These are phyloP conservation scores for Empidonax traillii DNA, from an alignment of 2,113 vertebrate genomes.

Conservation along the genomic window DNA sequence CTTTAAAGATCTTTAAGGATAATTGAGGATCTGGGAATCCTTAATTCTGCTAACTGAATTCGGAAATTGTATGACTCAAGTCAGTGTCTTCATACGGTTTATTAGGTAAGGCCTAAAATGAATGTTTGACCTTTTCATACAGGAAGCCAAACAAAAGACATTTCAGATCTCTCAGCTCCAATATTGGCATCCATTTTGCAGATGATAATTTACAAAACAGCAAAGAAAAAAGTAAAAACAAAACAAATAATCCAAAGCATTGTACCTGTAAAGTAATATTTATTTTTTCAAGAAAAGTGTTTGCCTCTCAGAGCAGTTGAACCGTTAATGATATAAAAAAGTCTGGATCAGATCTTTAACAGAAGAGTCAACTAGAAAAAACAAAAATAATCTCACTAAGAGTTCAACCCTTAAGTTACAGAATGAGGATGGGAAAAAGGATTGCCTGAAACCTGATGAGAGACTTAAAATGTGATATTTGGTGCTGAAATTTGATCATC, in stretches of 20 bases:
- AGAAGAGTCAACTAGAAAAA: neutral
- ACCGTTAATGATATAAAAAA: neutral
- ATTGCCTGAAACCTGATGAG: neutral
- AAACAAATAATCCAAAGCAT: neutral
- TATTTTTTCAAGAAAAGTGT: neutral
- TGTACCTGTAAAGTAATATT: neutral
- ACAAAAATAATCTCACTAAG: neutral
- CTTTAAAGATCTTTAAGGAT: too few relatives aligned
- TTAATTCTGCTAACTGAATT: neutral
- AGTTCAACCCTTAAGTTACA: neutral
- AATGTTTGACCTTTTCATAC: neutral
- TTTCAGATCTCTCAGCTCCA: neutral
- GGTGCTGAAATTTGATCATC: neutral
- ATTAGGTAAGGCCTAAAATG: neutral
- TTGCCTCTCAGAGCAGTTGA: neutral
- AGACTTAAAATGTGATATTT: neutral
- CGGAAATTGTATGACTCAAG: neutral
- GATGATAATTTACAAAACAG: neutral
- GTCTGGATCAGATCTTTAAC: neutral
- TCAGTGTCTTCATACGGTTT: neutral
- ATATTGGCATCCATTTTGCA: neutral
- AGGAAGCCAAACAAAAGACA: neutral
- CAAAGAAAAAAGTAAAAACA: neutral
- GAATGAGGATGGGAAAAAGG: neutral
- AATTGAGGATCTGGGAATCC: neutral